phyloP scores from a whole-genome alignment of 2,113 vertebrate genomes.

The Puma concolor region DNA sequence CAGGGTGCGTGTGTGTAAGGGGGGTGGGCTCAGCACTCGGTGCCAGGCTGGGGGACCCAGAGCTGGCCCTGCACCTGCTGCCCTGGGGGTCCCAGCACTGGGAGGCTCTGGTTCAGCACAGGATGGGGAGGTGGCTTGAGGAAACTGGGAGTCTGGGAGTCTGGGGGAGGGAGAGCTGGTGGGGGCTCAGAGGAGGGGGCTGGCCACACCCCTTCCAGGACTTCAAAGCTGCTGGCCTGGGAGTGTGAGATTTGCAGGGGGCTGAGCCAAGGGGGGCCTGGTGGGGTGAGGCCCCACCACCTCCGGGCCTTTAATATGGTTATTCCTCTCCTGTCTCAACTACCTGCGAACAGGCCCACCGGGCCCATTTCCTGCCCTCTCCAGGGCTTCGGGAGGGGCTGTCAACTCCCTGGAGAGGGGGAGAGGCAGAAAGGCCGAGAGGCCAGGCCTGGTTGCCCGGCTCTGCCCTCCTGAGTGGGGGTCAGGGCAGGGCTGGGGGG shows the following conservation, averaged over 20 bases:
- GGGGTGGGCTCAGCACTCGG: background rate
- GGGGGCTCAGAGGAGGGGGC: conserved; percentile 10
- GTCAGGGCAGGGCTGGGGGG: background rate
- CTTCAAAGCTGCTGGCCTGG: conserved; percentile 69
- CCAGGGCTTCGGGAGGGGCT: conserved; percentile 40
- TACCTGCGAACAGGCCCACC: conserved; percentile 76
- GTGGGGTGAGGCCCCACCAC: conserved; percentile 45
- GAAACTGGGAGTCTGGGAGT: background rate
- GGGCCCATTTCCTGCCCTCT: conserved; percentile 76
- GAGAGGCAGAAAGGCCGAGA: background rate
- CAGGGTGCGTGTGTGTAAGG: background rate
- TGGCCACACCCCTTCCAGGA: conserved; percentile 51
- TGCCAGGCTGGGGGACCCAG: background rate
- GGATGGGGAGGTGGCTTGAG: background rate
- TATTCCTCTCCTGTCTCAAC: conserved; percentile 79
- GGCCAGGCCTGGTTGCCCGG: background rate
- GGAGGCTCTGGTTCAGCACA: background rate
- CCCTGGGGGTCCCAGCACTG: background rate
- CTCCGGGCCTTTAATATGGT: conserved; percentile 81
- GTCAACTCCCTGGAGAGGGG: conserved; percentile 65
- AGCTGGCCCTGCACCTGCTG: background rate
- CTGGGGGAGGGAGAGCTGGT: background rate
- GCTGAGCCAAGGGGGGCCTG: conserved; percentile 2
- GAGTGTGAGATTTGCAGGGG: conserved; percentile 75
- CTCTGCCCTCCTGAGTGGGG: background rate